These are phyloP conservation scores for Cantharis flavilabris DNA, from an alignment of 2,888 invertebrate genomes.

Conservation along the genomic window DNA sequence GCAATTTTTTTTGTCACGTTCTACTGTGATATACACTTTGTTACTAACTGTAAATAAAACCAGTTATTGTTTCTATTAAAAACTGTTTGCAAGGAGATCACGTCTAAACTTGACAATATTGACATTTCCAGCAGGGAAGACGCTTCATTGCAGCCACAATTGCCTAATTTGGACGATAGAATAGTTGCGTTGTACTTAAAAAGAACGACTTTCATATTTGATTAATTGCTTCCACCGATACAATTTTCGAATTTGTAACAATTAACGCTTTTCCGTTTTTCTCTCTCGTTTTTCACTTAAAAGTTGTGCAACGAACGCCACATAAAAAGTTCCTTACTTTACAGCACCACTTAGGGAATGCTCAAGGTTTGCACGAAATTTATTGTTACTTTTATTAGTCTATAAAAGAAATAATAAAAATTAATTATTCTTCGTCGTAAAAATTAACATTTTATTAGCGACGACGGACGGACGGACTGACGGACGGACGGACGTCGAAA, in stretches of 20 bases:
- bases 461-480: too few species aligned
- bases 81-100: constrained; percentile 24
- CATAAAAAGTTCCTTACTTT: background rate
- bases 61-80: constrained; percentile 20
- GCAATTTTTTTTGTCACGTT: constrained; percentile 20
- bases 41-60: constrained; percentile 23
- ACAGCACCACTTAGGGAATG: background rate
- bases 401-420: background rate
- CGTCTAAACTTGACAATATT: constrained; percentile 15
- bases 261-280: background rate
- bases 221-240: background rate
- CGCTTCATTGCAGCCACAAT: constrained; percentile 15
- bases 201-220: background rate
- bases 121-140: constrained; percentile 15
- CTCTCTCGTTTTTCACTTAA: background rate
- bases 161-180: constrained; percentile 18
- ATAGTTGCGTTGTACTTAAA: background rate
- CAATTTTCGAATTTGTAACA: background rate
- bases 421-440: background rate
- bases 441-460: background rate
- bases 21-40: constrained; percentile 22
- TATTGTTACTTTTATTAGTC: background rate
- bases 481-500: background rate
- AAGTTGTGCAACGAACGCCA: background rate
- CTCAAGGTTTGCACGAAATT: background rate